Percentiles rank a stretch among this genome's conserved stretches.
Evolutionary conservation across 2,113 vertebrate genomes (phyloP).

Genomic region (Pelusios castaneus): DNA sequence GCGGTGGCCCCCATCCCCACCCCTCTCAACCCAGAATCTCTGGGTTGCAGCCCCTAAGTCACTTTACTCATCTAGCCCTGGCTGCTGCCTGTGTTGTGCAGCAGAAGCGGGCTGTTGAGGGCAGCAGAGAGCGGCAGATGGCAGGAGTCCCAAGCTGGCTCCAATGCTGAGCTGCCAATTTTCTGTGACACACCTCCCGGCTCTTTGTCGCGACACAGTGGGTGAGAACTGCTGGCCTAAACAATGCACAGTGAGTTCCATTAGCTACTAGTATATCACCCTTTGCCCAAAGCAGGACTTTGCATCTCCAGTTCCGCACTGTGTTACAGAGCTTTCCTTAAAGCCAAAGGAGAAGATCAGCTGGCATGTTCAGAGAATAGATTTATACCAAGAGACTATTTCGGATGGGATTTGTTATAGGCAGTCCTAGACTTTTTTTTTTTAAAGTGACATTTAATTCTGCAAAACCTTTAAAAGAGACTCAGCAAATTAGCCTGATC

Average conservation of each 20-base stretch:
- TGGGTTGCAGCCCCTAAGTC: no score
- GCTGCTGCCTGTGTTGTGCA: no score
- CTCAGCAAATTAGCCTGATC: background rate
- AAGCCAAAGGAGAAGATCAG: conserved; percentile 38
- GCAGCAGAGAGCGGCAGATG: no score
- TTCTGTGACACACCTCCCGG: no score
- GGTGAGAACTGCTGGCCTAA: no score
- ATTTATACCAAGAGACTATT: background rate
- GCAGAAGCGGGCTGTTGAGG: no score
- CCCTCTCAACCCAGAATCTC: no score
- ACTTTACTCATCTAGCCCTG: no score
- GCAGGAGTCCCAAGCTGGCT: no score
- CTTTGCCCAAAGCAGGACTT: conserved; percentile 1
- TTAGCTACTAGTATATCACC: background rate
- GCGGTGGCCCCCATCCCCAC: no score
- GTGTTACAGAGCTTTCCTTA: conserved; percentile 24
- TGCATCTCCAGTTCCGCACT: background rate
- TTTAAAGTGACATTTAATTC: background rate
- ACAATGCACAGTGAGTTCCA: background rate
- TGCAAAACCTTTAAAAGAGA: conserved; percentile 15
- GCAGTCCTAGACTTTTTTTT: background rate
- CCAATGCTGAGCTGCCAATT: no score
- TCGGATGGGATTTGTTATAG: background rate
- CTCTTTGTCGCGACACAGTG: no score
- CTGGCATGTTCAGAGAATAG: background rate